Conservation (phyloP, 1,140 invertebrate species). For the Helicoverpa armigera region DNA sequence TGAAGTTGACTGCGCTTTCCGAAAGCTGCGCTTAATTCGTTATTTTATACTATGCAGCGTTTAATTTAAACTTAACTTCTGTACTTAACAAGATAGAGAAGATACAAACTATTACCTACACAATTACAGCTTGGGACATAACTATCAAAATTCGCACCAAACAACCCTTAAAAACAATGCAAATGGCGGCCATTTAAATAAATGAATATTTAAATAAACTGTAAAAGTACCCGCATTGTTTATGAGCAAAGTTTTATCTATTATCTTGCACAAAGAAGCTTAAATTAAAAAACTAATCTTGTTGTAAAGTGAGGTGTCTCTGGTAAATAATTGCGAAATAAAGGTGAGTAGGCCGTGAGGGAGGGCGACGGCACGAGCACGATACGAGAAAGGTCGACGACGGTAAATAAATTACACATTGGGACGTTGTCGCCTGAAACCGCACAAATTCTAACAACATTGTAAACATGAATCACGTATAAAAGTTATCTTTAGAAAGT, state of each 20-base stretch:
- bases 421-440: constrained; percentile 23
- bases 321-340: constrained; percentile 47
- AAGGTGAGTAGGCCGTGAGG: constrained; percentile 40
- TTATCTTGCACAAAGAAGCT: constrained; percentile 5
- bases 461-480: background rate
- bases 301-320: constrained; percentile 2
- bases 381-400: constrained; percentile 33
- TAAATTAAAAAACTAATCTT: constrained; percentile 32
- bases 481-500: too few species aligned
- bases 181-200: background rate
- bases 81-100: too few species aligned
- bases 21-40: too few species aligned
- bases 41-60: too few species aligned
- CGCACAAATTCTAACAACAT: constrained; percentile 17
- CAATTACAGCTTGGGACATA: background rate
- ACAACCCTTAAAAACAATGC: background rate
- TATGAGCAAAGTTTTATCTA: background rate
- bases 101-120: too few species aligned
- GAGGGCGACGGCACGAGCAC: constrained; percentile 29
- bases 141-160: background rate
- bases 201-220: constrained; percentile 25
- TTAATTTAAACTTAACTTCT: too few species aligned
- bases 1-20: too few species aligned
- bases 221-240: constrained; percentile 7
- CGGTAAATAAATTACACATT: constrained; percentile 47